These are phyloP conservation scores for Callosobruchus maculatus DNA, from an alignment of 2,888 invertebrate species.

Conservation along the genomic window DNA sequence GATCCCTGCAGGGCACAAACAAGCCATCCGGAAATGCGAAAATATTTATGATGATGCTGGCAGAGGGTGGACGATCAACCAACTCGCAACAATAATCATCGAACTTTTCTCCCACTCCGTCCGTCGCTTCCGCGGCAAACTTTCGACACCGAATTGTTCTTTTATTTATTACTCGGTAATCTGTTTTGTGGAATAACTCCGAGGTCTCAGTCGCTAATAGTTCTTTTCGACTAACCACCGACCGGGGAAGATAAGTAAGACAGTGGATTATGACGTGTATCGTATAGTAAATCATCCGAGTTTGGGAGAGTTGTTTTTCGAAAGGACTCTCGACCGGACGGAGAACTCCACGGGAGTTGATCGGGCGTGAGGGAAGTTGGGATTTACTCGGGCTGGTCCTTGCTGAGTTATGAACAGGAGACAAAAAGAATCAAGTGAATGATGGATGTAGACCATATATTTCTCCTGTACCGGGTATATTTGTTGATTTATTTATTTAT, in stretches of 20 bases:
- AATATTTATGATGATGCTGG: neutral
- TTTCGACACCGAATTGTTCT: conserved; percentile 39
- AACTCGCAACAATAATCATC: neutral
- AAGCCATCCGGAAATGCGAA: neutral
- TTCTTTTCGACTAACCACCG: conserved; percentile 17
- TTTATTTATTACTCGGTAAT: conserved; percentile 40
- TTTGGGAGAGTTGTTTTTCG: neutral
- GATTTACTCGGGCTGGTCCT: neutral
- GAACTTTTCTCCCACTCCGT: neutral
- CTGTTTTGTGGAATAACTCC: conserved; percentile 34
- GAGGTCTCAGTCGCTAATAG: conserved; percentile 30
- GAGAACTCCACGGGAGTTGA: neutral
- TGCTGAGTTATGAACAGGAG: neutral
- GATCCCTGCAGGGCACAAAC: neutral
- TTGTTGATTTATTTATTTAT: no score
- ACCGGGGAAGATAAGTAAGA: conserved; percentile 1
- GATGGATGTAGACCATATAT: neutral
- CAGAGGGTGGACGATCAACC: neutral
- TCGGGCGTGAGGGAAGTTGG: neutral
- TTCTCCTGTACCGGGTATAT: no score
- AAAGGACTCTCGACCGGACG: neutral
- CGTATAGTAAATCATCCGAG: conserved; percentile 4
- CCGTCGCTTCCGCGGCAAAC: conserved; percentile 19
- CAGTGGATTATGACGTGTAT: conserved; percentile 11
- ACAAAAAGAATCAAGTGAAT: conserved; percentile 4